These are phyloP conservation scores for Pheosia tremula DNA, from an alignment of 2,888 invertebrate genomes.

Conservation along the genomic window DNA sequence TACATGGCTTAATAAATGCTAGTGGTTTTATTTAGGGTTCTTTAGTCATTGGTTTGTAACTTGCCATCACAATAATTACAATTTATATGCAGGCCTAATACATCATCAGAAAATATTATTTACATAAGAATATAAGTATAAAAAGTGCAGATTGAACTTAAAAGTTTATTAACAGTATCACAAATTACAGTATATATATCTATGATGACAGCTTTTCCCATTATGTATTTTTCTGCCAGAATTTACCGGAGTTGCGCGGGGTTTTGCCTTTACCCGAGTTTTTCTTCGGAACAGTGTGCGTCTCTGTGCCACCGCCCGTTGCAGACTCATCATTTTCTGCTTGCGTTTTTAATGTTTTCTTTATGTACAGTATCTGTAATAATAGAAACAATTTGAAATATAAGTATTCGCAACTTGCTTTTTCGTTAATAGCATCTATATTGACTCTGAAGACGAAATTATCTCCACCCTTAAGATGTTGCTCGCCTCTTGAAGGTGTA, in stretches of 20 bases:
- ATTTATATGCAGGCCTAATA: too few relatives aligned
- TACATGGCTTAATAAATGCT: too few relatives aligned
- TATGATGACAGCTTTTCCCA: slow-evolving; percentile 17
- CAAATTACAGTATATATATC: slow-evolving; percentile 43
- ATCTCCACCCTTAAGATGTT: too few relatives aligned
- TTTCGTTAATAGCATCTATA: too few relatives aligned
- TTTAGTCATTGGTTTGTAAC: too few relatives aligned
- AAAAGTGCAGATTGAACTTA: slow-evolving; percentile 21
- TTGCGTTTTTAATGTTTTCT: slow-evolving; percentile 94
- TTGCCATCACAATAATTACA: too few relatives aligned
- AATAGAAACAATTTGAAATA: slow-evolving; percentile 19
- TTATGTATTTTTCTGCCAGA: slow-evolving; percentile 87
- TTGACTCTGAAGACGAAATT: too few relatives aligned
- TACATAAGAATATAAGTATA: background rate
- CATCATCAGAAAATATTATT: too few relatives aligned
- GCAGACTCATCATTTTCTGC: slow-evolving; percentile 94
- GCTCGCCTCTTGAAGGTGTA: too few relatives aligned
- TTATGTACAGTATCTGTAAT: slow-evolving; percentile 91
- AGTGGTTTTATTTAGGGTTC: too few relatives aligned
- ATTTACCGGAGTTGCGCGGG: slow-evolving; percentile 87
- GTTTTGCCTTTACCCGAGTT: slow-evolving; percentile 90
- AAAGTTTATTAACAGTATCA: slow-evolving; percentile 47
- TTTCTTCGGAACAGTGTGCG: slow-evolving; percentile 86
- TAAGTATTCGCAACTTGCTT: background rate
- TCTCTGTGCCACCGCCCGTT: slow-evolving; percentile 86